Evolutionary conservation across 2,797 vertebrate genomes (phyloP).

Genomic region (Heterohyrax brucei): DNA sequence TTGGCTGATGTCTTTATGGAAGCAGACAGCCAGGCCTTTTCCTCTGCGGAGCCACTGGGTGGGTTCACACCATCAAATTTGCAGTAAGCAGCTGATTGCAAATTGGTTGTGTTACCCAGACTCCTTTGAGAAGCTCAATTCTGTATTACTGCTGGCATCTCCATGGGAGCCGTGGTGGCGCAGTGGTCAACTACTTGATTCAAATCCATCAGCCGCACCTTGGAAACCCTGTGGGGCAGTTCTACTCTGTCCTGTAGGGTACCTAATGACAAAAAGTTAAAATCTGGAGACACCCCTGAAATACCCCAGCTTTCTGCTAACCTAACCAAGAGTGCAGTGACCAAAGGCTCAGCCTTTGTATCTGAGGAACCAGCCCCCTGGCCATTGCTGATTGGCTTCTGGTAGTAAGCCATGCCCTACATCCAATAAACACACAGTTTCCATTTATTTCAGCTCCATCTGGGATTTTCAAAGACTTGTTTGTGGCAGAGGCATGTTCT

Average conservation of each 20-base stretch:
- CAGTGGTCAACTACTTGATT: too few relatives aligned
- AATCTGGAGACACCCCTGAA: background rate
- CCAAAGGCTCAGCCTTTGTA: background rate
- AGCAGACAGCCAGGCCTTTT: background rate
- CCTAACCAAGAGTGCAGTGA: background rate
- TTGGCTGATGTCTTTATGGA: background rate
- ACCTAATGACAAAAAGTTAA: background rate
- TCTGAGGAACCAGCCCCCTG: background rate
- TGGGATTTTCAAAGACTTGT: constrained; percentile 21
- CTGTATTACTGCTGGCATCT: background rate
- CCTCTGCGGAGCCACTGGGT: background rate
- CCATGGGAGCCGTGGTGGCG: background rate
- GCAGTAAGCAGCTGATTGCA: too few relatives aligned
- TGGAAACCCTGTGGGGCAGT: too few relatives aligned
- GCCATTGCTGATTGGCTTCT: fast-evolving
- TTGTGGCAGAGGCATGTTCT: background rate
- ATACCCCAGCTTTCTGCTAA: background rate
- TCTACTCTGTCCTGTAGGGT: too few relatives aligned
- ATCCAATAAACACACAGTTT: background rate
- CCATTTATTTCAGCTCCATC: background rate
- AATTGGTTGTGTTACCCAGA: too few relatives aligned
- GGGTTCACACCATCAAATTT: background rate
- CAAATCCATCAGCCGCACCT: too few relatives aligned
- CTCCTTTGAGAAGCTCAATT: background rate
- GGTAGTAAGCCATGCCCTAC: background rate